Evolutionary conservation across 2,113 vertebrate species (phyloP).

Genomic region (Holacanthus passer): DNA sequence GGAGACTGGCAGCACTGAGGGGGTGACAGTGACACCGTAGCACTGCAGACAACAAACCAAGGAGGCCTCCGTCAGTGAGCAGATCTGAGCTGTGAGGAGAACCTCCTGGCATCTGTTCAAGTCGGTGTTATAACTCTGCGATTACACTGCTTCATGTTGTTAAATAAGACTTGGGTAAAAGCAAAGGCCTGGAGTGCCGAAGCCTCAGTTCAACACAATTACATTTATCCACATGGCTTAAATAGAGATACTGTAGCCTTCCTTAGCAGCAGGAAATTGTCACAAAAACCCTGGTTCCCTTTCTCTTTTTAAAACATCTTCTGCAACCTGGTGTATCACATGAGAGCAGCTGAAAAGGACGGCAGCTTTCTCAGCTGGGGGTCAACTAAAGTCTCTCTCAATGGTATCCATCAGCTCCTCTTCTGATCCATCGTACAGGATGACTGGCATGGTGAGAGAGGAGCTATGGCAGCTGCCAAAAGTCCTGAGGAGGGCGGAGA

Average conservation of each 20-base stretch:
- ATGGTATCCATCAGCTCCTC: constrained; percentile 87
- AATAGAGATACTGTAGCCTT: constrained; percentile 20
- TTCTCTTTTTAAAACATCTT: background rate
- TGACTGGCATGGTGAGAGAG: constrained; percentile 63
- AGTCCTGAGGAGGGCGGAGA: constrained; percentile 60
- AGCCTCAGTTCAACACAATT: constrained; percentile 5
- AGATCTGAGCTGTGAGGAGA: constrained; percentile 15
- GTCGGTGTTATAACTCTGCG: constrained; percentile 28
- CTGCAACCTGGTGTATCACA: background rate
- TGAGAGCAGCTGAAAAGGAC: background rate
- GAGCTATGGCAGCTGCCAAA: constrained; percentile 59
- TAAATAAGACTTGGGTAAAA: constrained; percentile 55
- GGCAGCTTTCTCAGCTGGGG: constrained; percentile 12
- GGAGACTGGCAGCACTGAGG: constrained; percentile 7
- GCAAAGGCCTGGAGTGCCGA: background rate
- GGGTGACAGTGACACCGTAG: constrained; percentile 46
- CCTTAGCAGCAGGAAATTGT: constrained; percentile 38
- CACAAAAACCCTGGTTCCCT: constrained; percentile 44
- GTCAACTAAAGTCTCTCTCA: constrained; percentile 83
- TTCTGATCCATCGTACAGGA: constrained; percentile 82
- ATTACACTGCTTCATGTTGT: constrained; percentile 31
- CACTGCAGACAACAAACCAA: constrained; percentile 39
- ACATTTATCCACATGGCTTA: constrained; percentile 14
- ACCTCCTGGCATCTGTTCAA: constrained; percentile 34
- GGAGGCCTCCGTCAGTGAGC: constrained; percentile 35